These are phyloP conservation scores for Homalodisca vitripennis DNA, from an alignment of 1,140 invertebrate species.

Conservation along the genomic window DNA sequence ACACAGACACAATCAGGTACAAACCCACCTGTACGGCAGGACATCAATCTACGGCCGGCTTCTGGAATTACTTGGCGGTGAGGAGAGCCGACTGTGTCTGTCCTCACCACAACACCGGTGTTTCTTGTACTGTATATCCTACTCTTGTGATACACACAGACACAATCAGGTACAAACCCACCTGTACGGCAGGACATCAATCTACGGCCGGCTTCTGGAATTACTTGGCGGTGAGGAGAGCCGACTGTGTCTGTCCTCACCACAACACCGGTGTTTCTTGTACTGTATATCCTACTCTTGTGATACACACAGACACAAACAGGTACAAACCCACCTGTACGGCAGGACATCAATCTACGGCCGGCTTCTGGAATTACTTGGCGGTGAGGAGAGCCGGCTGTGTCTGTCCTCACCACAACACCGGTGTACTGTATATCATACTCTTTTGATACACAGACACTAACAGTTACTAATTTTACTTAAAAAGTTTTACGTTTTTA, in stretches of 20 bases:
- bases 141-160: too few species aligned
- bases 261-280: too few species aligned
- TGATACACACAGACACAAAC: too few species aligned
- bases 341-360: conserved; percentile 16
- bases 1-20: conserved; percentile 12
- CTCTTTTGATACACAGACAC: too few species aligned
- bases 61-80: conserved; percentile 24
- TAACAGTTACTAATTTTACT: too few species aligned
- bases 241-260: background rate
- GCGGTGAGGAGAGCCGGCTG: conserved; percentile 4
- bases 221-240: conserved; percentile 21
- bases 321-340: conserved; percentile 23
- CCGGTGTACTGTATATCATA: too few species aligned
- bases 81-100: conserved; percentile 4
- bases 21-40: conserved; percentile 14
- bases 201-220: conserved; percentile 18
- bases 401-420: conserved; percentile 2
- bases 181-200: conserved; percentile 12
- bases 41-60: conserved; percentile 17
- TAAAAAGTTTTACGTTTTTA: too few species aligned
- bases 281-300: too few species aligned
- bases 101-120: background rate
- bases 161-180: conserved; percentile 19
- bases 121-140: too few species aligned
- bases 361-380: conserved; percentile 25